Base-by-base conservation (phyloP, 2,888 invertebrate species). In the Alsophila aescularia region DNA sequence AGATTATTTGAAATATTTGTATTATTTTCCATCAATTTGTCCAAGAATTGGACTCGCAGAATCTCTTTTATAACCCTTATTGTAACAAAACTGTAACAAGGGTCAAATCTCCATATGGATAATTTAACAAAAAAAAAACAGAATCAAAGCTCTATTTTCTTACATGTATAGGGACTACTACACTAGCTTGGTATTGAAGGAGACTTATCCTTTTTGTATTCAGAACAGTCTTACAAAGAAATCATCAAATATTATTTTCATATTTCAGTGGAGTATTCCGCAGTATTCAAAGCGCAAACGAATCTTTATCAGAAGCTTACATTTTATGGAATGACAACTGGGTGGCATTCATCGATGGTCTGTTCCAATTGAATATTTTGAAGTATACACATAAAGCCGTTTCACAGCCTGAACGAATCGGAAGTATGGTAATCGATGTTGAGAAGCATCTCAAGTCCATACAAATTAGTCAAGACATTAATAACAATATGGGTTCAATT, bases 311-410 rank as follows among this genome's bases (percentile, higher is more conserved):
- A 1, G 65, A 70, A 12, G 90, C 83, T 1, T 48, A 66, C 14
- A 58, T 93, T 0, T 74, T 78, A 29, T 97, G 96, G 96, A 85
- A 90, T 10, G 93, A 93, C 50, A 95, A 96, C 76, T 97, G 97
- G 96, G 93, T 95, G 0, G 93, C 95, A 1, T 95, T 96, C 70
- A 88, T 97, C 69, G 97, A 97, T 78, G 94, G 95, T 0, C 93
- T 97, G 92, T 83, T 97, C 13, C 97, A 97, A 85, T 93, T 96
- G 58, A 90, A 93, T 37, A 92, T 95, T 7, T 70, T 96, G n/a
- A 92, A 93, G 21, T 85, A 93, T 43, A 89, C 93, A 14, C 88
- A 93, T 2, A 88, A 94, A 34, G 89, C 93, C 0, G 84, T 96
- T 0, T 85, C 93, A 37, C 82, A 95, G n/a, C 96, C 96, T 1